Evolutionary conservation across 2,888 invertebrate genomes (phyloP).

Genomic region (Chrysina gloriosa): DNA sequence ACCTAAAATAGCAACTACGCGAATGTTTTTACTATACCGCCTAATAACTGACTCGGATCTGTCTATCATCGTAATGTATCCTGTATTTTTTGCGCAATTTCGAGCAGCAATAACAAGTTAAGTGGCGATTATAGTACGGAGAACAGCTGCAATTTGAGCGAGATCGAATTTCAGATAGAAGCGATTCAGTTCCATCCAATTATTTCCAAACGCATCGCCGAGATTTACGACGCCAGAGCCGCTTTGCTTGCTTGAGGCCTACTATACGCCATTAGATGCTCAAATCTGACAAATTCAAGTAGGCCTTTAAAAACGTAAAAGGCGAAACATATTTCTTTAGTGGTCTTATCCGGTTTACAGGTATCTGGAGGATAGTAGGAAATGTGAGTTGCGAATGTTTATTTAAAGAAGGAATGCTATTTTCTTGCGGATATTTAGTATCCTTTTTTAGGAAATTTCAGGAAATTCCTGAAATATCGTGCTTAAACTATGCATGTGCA

Average conservation of each 20-base stretch:
- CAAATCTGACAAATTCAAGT: constrained; percentile 10
- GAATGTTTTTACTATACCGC: neutral
- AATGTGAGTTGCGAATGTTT: too few relatives aligned
- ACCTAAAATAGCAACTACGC: too few relatives aligned
- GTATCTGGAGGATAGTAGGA: too few relatives aligned
- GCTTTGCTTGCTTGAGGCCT: constrained; percentile 16
- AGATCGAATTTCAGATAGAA: constrained; percentile 35
- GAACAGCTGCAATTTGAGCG: constrained; percentile 24
- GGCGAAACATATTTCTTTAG: too few relatives aligned
- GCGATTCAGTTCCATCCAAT: constrained; percentile 33
- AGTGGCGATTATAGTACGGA: constrained; percentile 28
- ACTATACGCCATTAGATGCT: neutral
- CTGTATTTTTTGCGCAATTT: constrained; percentile 21
- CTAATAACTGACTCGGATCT: neutral
- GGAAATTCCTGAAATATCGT: too few relatives aligned
- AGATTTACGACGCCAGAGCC: constrained; percentile 6
- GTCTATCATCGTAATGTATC: neutral
- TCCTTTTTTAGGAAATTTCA: too few relatives aligned
- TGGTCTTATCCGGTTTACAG: too few relatives aligned
- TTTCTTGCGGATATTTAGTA: too few relatives aligned
- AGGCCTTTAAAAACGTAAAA: neutral
- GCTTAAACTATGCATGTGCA: too few relatives aligned
- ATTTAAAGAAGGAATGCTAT: too few relatives aligned
- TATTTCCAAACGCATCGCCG: constrained; percentile 24
- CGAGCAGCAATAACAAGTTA: constrained; percentile 17